phyloP scores from a whole-genome alignment of 2,797 vertebrate genomes.

The Falco rusticolus region DNA sequence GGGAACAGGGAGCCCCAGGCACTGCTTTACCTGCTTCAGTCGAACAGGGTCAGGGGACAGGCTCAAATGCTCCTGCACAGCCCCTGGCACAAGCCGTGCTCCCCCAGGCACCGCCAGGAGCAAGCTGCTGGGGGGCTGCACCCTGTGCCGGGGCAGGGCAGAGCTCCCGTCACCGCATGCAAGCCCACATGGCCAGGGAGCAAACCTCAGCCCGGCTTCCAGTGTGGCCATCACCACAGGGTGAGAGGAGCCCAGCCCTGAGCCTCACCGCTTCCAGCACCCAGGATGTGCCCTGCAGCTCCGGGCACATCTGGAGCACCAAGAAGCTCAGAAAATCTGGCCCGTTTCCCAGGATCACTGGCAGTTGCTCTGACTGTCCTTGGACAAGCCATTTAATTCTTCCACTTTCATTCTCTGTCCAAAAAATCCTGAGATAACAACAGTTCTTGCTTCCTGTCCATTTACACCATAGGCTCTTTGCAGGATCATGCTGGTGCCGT shows the following conservation, averaged over 20 bases:
- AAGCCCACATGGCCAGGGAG: background rate
- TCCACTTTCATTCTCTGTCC: background rate
- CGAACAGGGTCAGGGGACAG: background rate
- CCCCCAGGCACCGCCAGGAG: too few relatives aligned
- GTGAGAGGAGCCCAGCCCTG: background rate
- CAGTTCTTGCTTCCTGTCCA: background rate
- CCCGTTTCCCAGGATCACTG: background rate
- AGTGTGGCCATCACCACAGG: accelerated
- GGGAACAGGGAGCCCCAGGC: accelerated
- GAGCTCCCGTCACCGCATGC: accelerated
- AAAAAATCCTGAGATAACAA: background rate
- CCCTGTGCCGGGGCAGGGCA: too few relatives aligned
- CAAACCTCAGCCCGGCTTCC: background rate
- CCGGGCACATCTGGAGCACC: background rate
- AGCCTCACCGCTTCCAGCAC: background rate
- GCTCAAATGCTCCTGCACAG: background rate
- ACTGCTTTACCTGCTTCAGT: background rate
- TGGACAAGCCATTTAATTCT: background rate
- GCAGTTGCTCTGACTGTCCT: background rate
- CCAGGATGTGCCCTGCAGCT: background rate
- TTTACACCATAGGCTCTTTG: background rate
- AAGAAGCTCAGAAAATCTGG: background rate
- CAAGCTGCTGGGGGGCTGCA: background rate
- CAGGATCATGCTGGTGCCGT: accelerated
- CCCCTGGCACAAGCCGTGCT: background rate